These are phyloP conservation scores for Cataglyphis altisquamis DNA, from an alignment of 2,888 invertebrate genomes.

Conservation along the genomic window DNA sequence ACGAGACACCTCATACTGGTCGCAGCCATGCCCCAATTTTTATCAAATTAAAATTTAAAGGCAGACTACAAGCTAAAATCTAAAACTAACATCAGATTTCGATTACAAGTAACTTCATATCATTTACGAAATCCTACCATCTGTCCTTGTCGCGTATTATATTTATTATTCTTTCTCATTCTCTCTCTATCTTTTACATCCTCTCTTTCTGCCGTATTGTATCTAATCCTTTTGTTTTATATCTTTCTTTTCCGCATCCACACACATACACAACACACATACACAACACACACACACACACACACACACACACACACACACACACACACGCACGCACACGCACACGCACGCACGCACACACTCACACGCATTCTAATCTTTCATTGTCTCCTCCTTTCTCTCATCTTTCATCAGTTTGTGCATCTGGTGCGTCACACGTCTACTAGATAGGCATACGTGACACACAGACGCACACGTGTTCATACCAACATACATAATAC, in stretches of 20 bases:
- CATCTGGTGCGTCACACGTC: constrained; percentile 34
- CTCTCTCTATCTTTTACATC: constrained; percentile 60
- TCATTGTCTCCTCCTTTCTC: constrained; percentile 41
- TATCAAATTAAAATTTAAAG: constrained; percentile 41
- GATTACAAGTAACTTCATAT: constrained; percentile 42
- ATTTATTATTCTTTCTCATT: constrained; percentile 43
- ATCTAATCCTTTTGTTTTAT: constrained; percentile 6
- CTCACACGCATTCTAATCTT: constrained; percentile 10
- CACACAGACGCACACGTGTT: constrained; percentile 54
- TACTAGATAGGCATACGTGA: constrained; percentile 63
- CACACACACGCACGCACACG: neutral
- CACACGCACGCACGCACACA: constrained; percentile 11
- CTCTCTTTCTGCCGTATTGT: neutral
- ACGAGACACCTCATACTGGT: constrained; percentile 15
- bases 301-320: neutral
- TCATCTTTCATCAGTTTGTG: constrained; percentile 36
- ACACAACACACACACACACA: neutral
- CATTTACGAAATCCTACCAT: constrained; percentile 35
- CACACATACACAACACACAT: neutral
- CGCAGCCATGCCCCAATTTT: constrained; percentile 20
- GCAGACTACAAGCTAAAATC: constrained; percentile 46
- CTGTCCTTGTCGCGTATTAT: constrained; percentile 27
- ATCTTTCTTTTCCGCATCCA: constrained; percentile 12
- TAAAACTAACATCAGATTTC: constrained; percentile 42
- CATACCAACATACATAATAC: constrained; percentile 31